A percentile compares a stretch with the other conserved stretches of the same genome.
Evolutionary conservation across 2,797 vertebrate genomes (phyloP).

Genomic region (Acanthiza pusilla): DNA sequence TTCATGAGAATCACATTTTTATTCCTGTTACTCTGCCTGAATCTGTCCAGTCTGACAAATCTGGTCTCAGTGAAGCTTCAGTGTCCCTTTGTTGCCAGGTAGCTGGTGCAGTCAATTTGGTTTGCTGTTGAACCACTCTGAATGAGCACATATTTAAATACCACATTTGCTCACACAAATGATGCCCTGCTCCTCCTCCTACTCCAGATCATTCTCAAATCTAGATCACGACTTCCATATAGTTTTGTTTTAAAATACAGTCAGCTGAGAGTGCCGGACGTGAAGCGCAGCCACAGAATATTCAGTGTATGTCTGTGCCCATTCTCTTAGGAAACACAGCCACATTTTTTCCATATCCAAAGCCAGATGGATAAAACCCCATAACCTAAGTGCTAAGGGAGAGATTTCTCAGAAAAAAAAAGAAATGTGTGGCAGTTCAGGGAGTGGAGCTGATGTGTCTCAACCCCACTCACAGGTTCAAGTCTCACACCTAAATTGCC

Average conservation of each 20-base stretch:
- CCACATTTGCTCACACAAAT: neutral
- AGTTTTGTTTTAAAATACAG: neutral
- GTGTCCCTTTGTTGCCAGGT: neutral
- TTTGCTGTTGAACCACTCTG: neutral
- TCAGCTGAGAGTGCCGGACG: neutral
- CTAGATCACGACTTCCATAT: neutral
- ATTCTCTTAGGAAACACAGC: neutral
- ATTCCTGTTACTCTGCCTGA: neutral
- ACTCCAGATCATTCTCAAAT: neutral
- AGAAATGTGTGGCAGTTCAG: neutral
- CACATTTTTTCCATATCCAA: neutral
- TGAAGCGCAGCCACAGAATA: neutral
- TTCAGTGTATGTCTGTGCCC: neutral
- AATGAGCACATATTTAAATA: neutral
- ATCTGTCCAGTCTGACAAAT: slow-evolving; percentile 1
- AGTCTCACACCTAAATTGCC: neutral
- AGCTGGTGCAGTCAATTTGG: neutral
- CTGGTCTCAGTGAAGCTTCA: neutral
- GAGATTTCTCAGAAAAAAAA: neutral
- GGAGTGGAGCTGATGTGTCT: neutral
- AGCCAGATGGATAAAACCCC: neutral
- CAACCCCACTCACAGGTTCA: neutral
- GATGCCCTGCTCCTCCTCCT: neutral
- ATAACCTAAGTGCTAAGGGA: neutral
- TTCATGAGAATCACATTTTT: neutral